phyloP scores from a whole-genome alignment of 2,888 invertebrate genomes.

The Drosophila mimetica region DNA sequence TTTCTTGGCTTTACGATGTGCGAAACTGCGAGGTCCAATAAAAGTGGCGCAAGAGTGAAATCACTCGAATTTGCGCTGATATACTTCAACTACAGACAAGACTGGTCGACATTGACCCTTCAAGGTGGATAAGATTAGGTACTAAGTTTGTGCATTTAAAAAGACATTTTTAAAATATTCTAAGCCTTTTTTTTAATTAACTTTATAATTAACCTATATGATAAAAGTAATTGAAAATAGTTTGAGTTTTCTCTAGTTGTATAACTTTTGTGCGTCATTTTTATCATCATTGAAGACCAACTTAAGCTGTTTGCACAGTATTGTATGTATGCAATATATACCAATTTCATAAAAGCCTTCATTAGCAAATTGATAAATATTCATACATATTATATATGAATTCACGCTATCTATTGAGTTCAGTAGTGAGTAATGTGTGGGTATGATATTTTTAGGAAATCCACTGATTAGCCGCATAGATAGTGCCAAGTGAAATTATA shows the following conservation, averaged over 20 bases:
- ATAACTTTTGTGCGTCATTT: not conserved
- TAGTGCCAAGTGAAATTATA: not conserved
- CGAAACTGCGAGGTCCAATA: constrained; percentile 38
- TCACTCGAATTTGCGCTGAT: constrained; percentile 12
- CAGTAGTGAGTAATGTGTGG: not conserved
- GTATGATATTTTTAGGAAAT: not conserved
- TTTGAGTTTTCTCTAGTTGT: no score
- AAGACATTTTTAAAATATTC: no score
- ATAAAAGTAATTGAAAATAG: no score
- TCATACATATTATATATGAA: not conserved
- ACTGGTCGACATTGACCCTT: not conserved
- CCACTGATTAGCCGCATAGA: not conserved
- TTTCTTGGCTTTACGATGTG: constrained; percentile 56
- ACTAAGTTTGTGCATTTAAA: no score
- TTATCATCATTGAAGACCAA: not conserved
- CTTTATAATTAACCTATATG: no score
- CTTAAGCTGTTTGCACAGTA: constrained; percentile 2
- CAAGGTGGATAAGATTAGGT: not conserved
- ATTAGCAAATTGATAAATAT: constrained; percentile 14
- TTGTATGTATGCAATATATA: not conserved
- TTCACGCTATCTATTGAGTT: not conserved
- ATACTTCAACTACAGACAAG: not conserved
- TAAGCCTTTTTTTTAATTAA: no score
- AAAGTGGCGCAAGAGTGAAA: constrained; percentile 47
- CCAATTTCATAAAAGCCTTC: not conserved